A percentile compares a stretch with the other conserved stretches of the same genome.
Evolutionary conservation across 1,140 invertebrate species (phyloP).

Genomic region (Andrena cerasifolii): DNA sequence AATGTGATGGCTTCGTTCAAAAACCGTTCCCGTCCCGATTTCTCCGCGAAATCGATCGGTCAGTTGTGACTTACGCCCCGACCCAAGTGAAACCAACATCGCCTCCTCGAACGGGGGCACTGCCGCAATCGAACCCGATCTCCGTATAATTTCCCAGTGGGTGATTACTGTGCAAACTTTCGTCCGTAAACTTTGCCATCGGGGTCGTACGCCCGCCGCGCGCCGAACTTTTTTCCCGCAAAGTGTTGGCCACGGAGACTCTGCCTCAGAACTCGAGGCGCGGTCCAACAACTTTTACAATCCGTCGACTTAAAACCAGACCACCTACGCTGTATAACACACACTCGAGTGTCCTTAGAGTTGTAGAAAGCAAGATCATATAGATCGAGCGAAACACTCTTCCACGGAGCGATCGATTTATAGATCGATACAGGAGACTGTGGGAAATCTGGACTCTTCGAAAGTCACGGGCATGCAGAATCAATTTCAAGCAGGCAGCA

Average conservation of each 20-base stretch:
- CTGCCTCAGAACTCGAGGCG: background rate
- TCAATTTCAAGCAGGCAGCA: background rate
- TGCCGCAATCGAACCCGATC: background rate
- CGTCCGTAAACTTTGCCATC: background rate
- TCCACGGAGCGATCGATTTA: no score
- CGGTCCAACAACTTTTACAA: background rate
- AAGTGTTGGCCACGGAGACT: background rate
- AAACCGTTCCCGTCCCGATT: slow-evolving; percentile 23
- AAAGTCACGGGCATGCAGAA: no score
- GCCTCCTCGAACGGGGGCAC: background rate
- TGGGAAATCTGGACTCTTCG: no score
- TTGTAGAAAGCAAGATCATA: background rate
- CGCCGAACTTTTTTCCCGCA: background rate
- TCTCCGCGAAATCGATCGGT: slow-evolving; percentile 19
- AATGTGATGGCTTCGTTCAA: slow-evolving; percentile 59
- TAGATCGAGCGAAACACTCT: no score
- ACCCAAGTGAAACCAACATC: background rate
- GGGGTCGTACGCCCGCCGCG: no score
- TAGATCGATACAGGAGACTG: no score
- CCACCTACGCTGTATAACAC: background rate
- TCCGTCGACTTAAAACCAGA: background rate
- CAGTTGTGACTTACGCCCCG: slow-evolving; percentile 33
- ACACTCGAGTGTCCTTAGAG: background rate
- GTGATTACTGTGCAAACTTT: background rate
- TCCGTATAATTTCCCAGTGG: background rate